Conservation (phyloP, 2,113 vertebrate genomes). For the Cichladusa arquata region DNA sequence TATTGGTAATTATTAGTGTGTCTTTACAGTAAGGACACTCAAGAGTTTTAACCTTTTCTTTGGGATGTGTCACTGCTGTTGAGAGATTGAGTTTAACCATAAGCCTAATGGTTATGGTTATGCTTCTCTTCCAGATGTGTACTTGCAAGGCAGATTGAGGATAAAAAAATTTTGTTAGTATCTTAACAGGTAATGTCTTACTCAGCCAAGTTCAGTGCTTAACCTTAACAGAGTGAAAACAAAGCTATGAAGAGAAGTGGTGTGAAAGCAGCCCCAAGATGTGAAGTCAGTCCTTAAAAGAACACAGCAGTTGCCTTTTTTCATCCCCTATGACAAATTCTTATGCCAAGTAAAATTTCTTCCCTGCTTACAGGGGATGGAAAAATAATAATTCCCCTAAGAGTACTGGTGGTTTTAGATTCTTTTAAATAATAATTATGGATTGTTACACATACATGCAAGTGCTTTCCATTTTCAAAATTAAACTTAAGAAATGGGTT, state of each 20-base stretch:
- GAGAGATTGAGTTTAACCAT: neutral
- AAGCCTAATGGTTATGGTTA: neutral
- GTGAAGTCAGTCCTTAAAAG: neutral
- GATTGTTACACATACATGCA: neutral
- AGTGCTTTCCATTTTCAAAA: neutral
- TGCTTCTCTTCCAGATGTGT: neutral
- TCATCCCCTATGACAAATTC: neutral
- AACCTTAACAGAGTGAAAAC: neutral
- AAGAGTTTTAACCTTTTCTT: neutral
- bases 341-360: neutral
- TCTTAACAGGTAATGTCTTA: neutral
- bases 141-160: neutral
- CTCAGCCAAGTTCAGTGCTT: neutral
- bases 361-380: neutral
- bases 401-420: neutral
- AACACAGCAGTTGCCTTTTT: neutral
- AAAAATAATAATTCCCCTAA: neutral
- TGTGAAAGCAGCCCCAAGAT: neutral
- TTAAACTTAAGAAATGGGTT: neutral
- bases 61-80: neutral
- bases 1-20: neutral
- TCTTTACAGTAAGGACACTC: neutral
- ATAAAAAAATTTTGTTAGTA: neutral
- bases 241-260: neutral
- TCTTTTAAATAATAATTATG: neutral